Evolutionary conservation across 2,113 vertebrate genomes (phyloP).

Genomic region (Cnemophilus loriae): DNA sequence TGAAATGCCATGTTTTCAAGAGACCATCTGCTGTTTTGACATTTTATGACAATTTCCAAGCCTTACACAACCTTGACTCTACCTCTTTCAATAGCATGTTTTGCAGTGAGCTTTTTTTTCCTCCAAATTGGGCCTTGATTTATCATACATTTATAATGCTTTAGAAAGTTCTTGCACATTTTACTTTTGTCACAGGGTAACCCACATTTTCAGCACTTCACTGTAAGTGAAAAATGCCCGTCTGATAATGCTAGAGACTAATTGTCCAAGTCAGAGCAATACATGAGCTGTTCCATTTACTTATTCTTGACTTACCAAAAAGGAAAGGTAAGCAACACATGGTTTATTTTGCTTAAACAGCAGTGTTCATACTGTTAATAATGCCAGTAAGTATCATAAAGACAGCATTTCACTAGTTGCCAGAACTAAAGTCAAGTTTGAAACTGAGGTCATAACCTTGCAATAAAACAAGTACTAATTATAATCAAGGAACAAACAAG

Average conservation of each 20-base stretch:
- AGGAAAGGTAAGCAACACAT: conserved; percentile 39
- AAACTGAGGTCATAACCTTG: conserved; percentile 48
- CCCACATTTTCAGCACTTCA: conserved; percentile 40
- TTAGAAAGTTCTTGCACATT: conserved; percentile 30
- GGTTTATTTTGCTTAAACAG: conserved; percentile 59
- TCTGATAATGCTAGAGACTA: conserved; percentile 17
- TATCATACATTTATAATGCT: conserved; percentile 39
- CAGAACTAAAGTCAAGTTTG: conserved; percentile 56
- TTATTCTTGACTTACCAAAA: conserved; percentile 52
- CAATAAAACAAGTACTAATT: conserved; percentile 52
- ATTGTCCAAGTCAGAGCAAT: conserved; percentile 25
- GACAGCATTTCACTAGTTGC: conserved; percentile 59
- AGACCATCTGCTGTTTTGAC: conserved; percentile 58
- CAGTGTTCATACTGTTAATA: conserved; percentile 55
- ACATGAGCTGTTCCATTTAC: conserved; percentile 35
- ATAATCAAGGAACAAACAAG: conserved; percentile 53
- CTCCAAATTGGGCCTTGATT: neutral
- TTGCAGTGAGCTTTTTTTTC: neutral
- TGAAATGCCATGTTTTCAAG: conserved; percentile 54
- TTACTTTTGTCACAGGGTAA: conserved; percentile 21
- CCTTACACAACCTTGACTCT: conserved; percentile 44
- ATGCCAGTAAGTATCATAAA: conserved; percentile 45
- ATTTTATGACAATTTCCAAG: conserved; percentile 56
- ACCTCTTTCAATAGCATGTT: conserved; percentile 23
- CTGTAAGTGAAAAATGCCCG: conserved; percentile 17